These are phyloP conservation scores for Prietella phreatophila DNA, from an alignment of 2,113 vertebrate genomes.

Conservation along the genomic window DNA sequence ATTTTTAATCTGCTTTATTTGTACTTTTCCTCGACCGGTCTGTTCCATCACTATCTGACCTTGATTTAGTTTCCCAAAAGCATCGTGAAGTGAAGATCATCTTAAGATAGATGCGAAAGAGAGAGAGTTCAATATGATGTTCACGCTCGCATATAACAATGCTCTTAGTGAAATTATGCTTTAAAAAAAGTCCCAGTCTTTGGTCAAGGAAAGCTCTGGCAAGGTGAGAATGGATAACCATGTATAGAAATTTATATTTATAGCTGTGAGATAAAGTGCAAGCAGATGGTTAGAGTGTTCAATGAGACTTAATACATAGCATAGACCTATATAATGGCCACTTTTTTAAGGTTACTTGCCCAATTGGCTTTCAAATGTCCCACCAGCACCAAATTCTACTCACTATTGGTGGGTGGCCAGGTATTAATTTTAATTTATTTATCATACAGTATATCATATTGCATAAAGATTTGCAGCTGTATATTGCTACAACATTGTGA, in stretches of 20 bases:
- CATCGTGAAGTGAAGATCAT: neutral
- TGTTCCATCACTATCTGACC: neutral
- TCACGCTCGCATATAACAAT: neutral
- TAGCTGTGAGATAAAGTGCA: neutral
- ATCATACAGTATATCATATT: neutral
- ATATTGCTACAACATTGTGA: neutral
- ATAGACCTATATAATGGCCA: neutral
- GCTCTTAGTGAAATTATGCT: neutral
- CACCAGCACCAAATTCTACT: neutral
- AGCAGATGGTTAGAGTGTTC: neutral
- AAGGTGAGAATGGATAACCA: neutral
- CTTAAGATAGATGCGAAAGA: neutral
- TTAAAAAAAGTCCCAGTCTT: neutral
- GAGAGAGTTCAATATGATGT: neutral
- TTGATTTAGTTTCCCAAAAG: neutral
- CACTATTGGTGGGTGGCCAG: neutral
- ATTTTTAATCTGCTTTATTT: conserved; percentile 5
- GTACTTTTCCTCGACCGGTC: neutral
- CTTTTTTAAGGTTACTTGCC: neutral
- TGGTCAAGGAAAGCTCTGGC: neutral
- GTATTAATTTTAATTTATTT: neutral
- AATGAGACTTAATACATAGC: neutral
- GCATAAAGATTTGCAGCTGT: neutral
- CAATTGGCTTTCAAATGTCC: neutral
- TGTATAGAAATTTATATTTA: neutral